Conservation (phyloP, 1,140 invertebrate genomes). For the Ostrea edulis region DNA sequence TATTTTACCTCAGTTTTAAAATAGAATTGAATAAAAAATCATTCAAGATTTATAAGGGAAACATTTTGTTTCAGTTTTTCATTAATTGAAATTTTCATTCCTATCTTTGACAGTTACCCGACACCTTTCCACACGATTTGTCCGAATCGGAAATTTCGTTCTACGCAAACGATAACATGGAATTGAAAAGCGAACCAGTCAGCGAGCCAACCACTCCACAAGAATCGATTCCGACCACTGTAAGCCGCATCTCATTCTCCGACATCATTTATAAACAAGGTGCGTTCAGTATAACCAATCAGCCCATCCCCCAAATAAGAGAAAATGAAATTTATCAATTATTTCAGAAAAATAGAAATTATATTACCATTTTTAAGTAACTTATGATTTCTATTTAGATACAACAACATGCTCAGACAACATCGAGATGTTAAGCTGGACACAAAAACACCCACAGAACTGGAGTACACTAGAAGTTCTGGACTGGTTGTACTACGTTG, state of each 20-base stretch:
- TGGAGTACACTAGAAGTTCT: slow-evolving; percentile 70
- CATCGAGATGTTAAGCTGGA: slow-evolving; percentile 65
- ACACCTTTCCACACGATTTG: slow-evolving; percentile 35
- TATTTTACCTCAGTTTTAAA: not conserved
- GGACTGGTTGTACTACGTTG: slow-evolving; percentile 72
- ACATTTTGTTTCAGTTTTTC: too few relatives aligned
- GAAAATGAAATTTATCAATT: not conserved
- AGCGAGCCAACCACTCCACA: not conserved
- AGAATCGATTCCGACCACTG: slow-evolving; percentile 16
- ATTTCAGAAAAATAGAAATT: not conserved
- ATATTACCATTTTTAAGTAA: not conserved
- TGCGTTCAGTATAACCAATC: not conserved
- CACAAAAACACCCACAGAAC: slow-evolving; percentile 69
- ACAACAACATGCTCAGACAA: slow-evolving; percentile 30
- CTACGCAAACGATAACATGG: slow-evolving; percentile 14
- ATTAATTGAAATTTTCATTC: not conserved
- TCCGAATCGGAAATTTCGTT: slow-evolving; percentile 26
- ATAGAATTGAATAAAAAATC: not conserved
- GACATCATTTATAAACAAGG: slow-evolving; percentile 19
- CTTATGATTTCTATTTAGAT: slow-evolving; percentile 31
- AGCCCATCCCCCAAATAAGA: not conserved
- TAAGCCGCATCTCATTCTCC: not conserved
- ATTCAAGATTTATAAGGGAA: not conserved
- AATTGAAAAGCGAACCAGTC: slow-evolving; percentile 12
- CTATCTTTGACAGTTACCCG: slow-evolving; percentile 25